phyloP scores from a whole-genome alignment of 2,113 vertebrate species.

The Cynopterus brachyotis region DNA sequence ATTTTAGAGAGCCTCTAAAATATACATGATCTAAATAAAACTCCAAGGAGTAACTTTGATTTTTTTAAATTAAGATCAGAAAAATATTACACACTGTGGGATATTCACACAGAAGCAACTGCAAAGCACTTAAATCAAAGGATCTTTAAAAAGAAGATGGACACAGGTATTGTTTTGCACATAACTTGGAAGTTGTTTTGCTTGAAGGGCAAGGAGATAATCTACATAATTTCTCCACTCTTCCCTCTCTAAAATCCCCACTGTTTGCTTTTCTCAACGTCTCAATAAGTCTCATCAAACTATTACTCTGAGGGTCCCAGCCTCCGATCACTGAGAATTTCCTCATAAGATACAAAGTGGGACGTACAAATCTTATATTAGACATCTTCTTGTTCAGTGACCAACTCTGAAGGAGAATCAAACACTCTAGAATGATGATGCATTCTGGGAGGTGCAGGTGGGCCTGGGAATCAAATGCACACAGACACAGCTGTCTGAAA shows the following conservation, averaged over 20 bases:
- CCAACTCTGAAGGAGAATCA: not conserved
- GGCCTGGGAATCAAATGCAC: not conserved
- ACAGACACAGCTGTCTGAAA: not conserved
- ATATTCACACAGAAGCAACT: not conserved
- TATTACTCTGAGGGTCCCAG: not conserved
- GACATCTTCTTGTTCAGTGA: not conserved
- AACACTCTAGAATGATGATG: not conserved
- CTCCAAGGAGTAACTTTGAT: not conserved
- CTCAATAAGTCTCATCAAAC: not conserved
- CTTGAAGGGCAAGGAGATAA: not conserved
- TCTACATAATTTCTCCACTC: not conserved
- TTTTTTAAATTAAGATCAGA: not conserved
- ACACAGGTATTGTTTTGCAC: not conserved
- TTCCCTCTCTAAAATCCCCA: not conserved
- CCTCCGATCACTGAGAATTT: not conserved
- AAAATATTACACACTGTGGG: not conserved
- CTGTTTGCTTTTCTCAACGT: not conserved
- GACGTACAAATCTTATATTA: not conserved
- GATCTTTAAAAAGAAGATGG: not conserved
- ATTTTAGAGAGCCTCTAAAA: not conserved
- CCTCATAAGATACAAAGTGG: not conserved
- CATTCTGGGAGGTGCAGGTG: not conserved
- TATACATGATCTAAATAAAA: not conserved
- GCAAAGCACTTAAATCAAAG: not conserved
- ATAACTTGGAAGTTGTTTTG: not conserved